A percentile compares a stretch with the other conserved stretches of the same genome.
Conservation (phyloP, 2,113 vertebrate genomes). For the Electrona antarctica region DNA sequence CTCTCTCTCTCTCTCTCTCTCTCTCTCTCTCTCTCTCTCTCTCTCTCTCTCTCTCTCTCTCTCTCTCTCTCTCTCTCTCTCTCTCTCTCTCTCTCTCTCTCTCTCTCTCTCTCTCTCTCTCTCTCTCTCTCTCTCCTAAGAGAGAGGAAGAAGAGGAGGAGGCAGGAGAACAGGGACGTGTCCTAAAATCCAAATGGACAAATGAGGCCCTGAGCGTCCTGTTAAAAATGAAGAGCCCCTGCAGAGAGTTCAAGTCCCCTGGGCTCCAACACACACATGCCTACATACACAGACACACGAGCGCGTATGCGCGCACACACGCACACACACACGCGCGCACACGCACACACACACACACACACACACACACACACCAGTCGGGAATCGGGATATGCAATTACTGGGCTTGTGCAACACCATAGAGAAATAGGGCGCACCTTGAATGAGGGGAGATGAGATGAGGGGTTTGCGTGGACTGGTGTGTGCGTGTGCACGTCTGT, state of each 20-base stretch:
- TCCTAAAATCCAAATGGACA: conserved; percentile 58
- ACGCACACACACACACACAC: conserved; percentile 5
- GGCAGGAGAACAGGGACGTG: conserved; percentile 38
- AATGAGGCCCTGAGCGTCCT: conserved; percentile 63
- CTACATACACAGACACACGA: conserved; percentile 27
- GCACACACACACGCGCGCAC: background rate
- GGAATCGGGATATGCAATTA: conserved; percentile 42
- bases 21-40: too few species aligned
- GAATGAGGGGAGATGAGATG: conserved; percentile 25
- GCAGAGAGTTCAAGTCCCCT: conserved; percentile 49
- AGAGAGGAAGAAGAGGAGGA: background rate
- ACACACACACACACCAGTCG: conserved; percentile 14
- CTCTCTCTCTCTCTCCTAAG: too few species aligned
- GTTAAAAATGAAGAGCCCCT: conserved; percentile 59
- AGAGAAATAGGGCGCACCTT: conserved; percentile 44
- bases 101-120: too few species aligned
- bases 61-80: background rate
- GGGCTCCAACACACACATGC: conserved; percentile 32
- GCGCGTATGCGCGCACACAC: background rate
- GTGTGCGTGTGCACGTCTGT: conserved; percentile 5
- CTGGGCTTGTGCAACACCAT: conserved; percentile 37
- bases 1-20: too few species aligned
- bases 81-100: background rate
- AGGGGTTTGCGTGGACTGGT: background rate
- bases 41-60: too few species aligned